Evolutionary conservation across 2,888 invertebrate species (phyloP).

Genomic region (Lordiphosa andalusiaca): DNA sequence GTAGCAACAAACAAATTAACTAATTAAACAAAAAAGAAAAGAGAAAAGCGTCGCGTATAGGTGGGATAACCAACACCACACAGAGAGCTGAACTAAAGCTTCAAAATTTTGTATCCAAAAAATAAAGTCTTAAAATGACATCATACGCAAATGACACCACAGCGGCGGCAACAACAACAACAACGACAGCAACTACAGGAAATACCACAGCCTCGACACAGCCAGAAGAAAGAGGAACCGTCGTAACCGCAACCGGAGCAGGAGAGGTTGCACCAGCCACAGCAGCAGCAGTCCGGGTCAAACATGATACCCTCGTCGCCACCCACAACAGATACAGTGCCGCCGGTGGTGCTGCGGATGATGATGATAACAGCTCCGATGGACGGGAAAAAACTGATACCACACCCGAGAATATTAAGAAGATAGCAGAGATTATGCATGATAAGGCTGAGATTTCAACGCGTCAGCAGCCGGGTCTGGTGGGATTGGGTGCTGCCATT

Average conservation of each 20-base stretch:
- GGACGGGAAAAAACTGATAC: constrained; percentile 79
- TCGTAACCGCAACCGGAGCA: constrained; percentile 13
- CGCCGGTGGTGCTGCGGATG: constrained; percentile 34
- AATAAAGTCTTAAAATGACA: constrained; percentile 53
- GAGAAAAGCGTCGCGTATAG: constrained; percentile 42
- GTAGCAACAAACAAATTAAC: constrained; percentile 50
- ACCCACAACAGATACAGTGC: constrained; percentile 10
- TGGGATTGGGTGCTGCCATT: constrained; percentile 68
- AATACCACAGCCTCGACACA: constrained; percentile 1
- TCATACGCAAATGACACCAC: constrained; percentile 70
- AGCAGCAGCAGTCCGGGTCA: constrained; percentile 13
- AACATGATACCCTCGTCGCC: constrained; percentile 1
- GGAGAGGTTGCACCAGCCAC: constrained; percentile 16
- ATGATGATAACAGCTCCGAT: constrained; percentile 69
- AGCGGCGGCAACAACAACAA: constrained; percentile 45
- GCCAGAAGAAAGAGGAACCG: constrained; percentile 8
- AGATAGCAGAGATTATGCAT: constrained; percentile 79
- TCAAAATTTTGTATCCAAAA: constrained; percentile 2
- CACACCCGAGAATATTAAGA: constrained; percentile 80
- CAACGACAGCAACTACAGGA: constrained; percentile 21
- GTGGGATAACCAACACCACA: constrained; percentile 40
- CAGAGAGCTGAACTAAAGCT: constrained; percentile 15
- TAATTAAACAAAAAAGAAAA: constrained; percentile 50
- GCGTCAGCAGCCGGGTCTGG: constrained; percentile 32
- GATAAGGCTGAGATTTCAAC: constrained; percentile 20